Base-by-base conservation (phyloP, 2,113 vertebrate genomes). In the Pachypanchax playfairii region DNA sequence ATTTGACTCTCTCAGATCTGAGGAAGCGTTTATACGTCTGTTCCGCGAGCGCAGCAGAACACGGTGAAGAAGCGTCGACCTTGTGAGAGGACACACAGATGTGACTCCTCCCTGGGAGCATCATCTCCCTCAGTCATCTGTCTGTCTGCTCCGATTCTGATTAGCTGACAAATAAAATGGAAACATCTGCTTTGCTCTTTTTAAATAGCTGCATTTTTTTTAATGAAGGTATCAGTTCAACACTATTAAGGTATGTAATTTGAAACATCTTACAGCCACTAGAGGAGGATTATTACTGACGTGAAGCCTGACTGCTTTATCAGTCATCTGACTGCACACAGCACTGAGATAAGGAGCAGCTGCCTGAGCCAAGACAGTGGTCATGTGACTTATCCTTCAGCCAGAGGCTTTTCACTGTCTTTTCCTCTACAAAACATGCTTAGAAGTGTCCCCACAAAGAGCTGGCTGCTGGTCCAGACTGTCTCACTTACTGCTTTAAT, bases 71-170 rank as follows among this genome's bases (percentile, higher is more conserved):
- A 33, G 28, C 47, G 51, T 57, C 77, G 79, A 80, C 83, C 66
- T 74, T 24, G 44, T 55, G 63, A 79, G 76, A 84, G 78, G 70
- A 70, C 78, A 74, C 63, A 73, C 70, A 78, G 67, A 82, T 75
- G 81, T 52, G 75, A 70, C 76, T 77, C 28, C 36, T 75, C 65
- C 59, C 63, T 55, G 69, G 53, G 28, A 83, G 75, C 80, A 43
- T 65, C 59, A 35, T 60, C 24, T n/a, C n/a, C n/a, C n/a, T n/a
- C n/a, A n/a, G n/a, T n/a, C 49, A 21, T 42, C 48, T 12, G 11
- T 68, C 43, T 47, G 38, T 35, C 55, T 59, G 41, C 41, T n/a
- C 69, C 56, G 56, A 39, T 65, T 15, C 61, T 50, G 62, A 31
- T 31, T 31, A 31, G 29, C 7, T 9, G 29, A 31, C 22, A 47